Percentiles rank a stretch among this genome's conserved stretches.
phyloP scores from a whole-genome alignment of 64 coral and sea anemone genomes.

The Porites lutea region DNA sequence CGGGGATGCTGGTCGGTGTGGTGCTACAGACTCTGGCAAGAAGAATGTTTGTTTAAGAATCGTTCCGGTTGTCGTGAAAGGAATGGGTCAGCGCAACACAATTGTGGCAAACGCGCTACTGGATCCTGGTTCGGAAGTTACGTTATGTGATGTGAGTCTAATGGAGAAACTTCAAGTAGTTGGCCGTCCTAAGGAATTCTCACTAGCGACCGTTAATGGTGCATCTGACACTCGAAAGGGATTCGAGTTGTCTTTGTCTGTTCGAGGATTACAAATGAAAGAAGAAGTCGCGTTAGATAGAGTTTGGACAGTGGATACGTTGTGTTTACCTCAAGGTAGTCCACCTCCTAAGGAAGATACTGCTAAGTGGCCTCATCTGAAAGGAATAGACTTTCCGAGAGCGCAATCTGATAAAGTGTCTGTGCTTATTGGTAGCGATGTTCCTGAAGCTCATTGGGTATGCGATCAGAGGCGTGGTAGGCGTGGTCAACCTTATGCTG shows the following conservation, averaged over 20 bases:
- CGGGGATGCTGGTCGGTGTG: slow-evolving; percentile 2
- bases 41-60: slow-evolving; percentile 11
- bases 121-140: slow-evolving; percentile 51
- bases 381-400: slow-evolving; percentile 29
- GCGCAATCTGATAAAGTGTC: no score
- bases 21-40: background rate
- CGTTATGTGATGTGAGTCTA: slow-evolving; percentile 32
- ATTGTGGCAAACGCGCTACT: slow-evolving; percentile 30
- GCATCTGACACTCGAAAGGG: background rate
- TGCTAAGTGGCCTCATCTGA: slow-evolving; percentile 32
- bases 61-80: slow-evolving; percentile 9
- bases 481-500: no score
- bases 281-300: slow-evolving; percentile 40
- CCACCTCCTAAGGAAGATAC: slow-evolving; percentile 18
- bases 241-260: slow-evolving; percentile 42
- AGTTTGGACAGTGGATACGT: slow-evolving; percentile 44
- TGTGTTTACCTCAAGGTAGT: slow-evolving; percentile 29
- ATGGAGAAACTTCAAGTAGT: slow-evolving; percentile 38
- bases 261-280: background rate
- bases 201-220: no score
- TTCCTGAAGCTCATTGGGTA: no score
- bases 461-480: no score
- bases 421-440: no score
- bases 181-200: slow-evolving; percentile 10
- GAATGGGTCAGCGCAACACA: background rate